Base-by-base conservation (phyloP, 2,797 vertebrate genomes). In the Lepus townsendii region DNA sequence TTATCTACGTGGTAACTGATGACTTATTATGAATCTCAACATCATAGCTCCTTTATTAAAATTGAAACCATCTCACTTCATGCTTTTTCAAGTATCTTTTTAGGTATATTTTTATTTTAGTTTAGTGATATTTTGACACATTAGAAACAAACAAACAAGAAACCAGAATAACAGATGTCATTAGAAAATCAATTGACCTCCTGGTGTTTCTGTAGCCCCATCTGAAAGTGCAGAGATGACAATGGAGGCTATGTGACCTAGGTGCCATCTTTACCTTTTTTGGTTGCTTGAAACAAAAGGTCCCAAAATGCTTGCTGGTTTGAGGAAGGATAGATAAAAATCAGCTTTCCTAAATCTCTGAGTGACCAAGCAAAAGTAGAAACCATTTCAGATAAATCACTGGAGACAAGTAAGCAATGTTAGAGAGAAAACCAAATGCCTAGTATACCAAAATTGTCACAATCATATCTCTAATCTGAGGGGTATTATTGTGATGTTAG, bases 21-120 rank as follows among this genome's bases (percentile, higher is more conserved):
- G 77, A 63, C 32, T 20, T 93, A 17, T 10, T 35, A 71, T 71
- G 50, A 85, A 92, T 42, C 68, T 85, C 26, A 76, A 16, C 30
- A 66, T 32, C 19, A 68, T 2, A 1, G 26, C 13, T 42, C 30
- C 68, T 85, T 79, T 72, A 83, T 52, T 65, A 91, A 95, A 86
- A 85, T 57, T 26, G 26, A 91, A 47, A 54, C 20, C 19, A 8
- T 57, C 24, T 94, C n/a, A 83, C 68, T n/a, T 35, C 71, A 3
- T 66, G 32, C 26, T 71, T 88, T 47, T 68, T 79, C 47, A 76
- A 73, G 32, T 87, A 52, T 85, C n/a, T 80, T 35, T 35, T 14
- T 63, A 86, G 22, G 38, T 73, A 16, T 87, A 63, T 83, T 94
- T 90, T 96, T 90, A 90, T 90, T 83, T 42, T 79, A 47, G 42